Conservation (phyloP, 2,113 vertebrate genomes). For the Hippocampus guttulatus region DNA sequence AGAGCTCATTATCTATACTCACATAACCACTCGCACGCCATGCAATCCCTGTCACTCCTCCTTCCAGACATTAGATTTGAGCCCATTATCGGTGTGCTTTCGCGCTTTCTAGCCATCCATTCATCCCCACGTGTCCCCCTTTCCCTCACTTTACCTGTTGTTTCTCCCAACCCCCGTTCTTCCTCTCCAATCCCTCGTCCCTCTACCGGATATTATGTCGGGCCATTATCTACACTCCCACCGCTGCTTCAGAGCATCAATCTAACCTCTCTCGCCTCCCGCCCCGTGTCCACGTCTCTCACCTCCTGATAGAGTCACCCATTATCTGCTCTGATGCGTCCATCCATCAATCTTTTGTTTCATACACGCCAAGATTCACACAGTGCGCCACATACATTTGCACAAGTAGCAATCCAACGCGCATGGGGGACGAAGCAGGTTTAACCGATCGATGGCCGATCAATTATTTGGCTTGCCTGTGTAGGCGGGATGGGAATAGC, state of each 20-base stretch:
- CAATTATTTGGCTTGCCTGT: neutral
- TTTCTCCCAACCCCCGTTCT: slow-evolving; percentile 25
- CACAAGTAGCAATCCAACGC: slow-evolving; percentile 10
- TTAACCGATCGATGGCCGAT: slow-evolving; percentile 3
- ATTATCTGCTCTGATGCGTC: slow-evolving; percentile 47
- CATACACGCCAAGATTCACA: slow-evolving; percentile 34
- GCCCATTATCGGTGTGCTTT: slow-evolving; percentile 34
- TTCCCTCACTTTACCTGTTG: slow-evolving; percentile 37
- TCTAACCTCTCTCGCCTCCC: slow-evolving; percentile 56
- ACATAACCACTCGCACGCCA: slow-evolving; percentile 21
- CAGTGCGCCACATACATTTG: slow-evolving; percentile 37
- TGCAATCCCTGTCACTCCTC: slow-evolving; percentile 20
- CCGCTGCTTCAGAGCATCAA: slow-evolving; percentile 49
- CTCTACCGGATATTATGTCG: slow-evolving; percentile 59
- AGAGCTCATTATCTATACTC: slow-evolving; percentile 42
- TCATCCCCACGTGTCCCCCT: slow-evolving; percentile 8
- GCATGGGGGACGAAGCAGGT: neutral
- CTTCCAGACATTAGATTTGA: slow-evolving; percentile 38
- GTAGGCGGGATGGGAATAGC: neutral
- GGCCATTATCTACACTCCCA: slow-evolving; percentile 63
- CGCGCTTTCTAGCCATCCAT: slow-evolving; percentile 23
- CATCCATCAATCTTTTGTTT: slow-evolving; percentile 39
- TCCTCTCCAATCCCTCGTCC: slow-evolving; percentile 8
- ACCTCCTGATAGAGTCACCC: slow-evolving; percentile 54
- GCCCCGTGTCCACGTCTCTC: slow-evolving; percentile 50